These are phyloP conservation scores for Prinia subflava DNA, from an alignment of 2,113 vertebrate species.

Conservation along the genomic window DNA sequence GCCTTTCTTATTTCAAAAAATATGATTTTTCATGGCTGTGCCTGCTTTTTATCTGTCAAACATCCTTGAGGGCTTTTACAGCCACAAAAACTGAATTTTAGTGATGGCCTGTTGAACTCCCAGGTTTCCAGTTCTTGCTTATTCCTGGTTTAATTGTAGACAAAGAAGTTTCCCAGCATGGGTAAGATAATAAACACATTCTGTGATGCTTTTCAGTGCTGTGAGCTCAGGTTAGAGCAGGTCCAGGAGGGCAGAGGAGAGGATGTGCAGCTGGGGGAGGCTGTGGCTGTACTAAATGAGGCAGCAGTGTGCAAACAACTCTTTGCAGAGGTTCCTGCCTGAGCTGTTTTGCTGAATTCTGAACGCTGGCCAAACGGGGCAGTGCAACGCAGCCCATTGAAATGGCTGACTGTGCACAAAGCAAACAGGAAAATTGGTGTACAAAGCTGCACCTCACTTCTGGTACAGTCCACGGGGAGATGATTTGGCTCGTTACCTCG, in stretches of 20 bases:
- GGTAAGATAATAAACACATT: background rate
- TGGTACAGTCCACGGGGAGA: background rate
- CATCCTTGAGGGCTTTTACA: background rate
- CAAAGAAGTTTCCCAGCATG: background rate
- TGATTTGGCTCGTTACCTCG: background rate
- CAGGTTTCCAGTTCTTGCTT: background rate
- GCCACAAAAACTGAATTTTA: background rate
- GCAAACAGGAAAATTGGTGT: background rate
- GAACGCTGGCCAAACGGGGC: background rate
- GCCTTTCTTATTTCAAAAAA: background rate
- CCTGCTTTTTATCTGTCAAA: background rate
- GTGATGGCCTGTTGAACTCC: fast-evolving
- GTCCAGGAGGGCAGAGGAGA: background rate
- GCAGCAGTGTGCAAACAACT: background rate
- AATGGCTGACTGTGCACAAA: slow-evolving; percentile 12
- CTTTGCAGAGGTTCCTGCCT: background rate
- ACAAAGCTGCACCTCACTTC: background rate
- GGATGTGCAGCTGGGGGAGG: background rate
- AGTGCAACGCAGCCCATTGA: background rate
- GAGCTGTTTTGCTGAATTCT: slow-evolving; percentile 17
- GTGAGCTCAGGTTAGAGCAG: background rate
- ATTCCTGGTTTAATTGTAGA: background rate
- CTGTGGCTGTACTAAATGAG: fast-evolving
- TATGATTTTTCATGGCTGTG: background rate
- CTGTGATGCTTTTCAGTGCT: background rate